These are phyloP conservation scores for Scomber colias DNA, from an alignment of 2,113 vertebrate genomes.

Conservation along the genomic window DNA sequence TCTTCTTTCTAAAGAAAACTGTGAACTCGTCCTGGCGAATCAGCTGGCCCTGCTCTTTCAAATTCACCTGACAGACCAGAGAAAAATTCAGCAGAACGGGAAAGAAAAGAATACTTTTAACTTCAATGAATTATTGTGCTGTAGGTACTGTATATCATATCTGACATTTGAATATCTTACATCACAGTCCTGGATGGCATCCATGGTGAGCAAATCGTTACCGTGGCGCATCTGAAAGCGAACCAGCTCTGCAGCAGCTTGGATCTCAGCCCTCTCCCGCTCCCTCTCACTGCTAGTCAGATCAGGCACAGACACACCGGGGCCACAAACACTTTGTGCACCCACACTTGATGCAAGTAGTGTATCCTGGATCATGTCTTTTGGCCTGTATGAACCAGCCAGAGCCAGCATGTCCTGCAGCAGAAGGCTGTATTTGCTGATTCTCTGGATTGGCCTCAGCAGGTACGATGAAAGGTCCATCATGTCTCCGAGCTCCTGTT, in stretches of 20 bases:
- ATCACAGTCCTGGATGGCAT: constrained; percentile 87
- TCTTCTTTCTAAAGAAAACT: constrained; percentile 85
- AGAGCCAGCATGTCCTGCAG: constrained; percentile 83
- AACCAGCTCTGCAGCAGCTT: constrained; percentile 81
- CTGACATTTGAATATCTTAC: constrained; percentile 66
- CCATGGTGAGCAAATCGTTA: constrained; percentile 87
- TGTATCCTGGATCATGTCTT: constrained; percentile 47
- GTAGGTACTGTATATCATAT: not conserved
- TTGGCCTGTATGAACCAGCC: constrained; percentile 52
- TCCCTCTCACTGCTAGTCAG: constrained; percentile 57
- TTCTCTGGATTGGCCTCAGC: constrained; percentile 87
- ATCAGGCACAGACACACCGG: constrained; percentile 44
- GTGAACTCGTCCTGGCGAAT: constrained; percentile 86
- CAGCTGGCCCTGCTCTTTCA: constrained; percentile 87
- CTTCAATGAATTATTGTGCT: not conserved
- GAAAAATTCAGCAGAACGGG: not conserved
- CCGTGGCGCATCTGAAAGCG: constrained; percentile 86
- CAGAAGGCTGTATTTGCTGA: constrained; percentile 88
- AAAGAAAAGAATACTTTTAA: not conserved
- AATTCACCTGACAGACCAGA: constrained; percentile 78
- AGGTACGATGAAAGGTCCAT: constrained; percentile 87
- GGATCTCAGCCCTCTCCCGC: constrained; percentile 77
- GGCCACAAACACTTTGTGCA: constrained; percentile 18
- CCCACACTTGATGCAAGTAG: constrained; percentile 29
- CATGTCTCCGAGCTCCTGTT: constrained; percentile 84